Conservation (phyloP, 2,113 vertebrate species). For the Cranoglanis bouderius region DNA sequence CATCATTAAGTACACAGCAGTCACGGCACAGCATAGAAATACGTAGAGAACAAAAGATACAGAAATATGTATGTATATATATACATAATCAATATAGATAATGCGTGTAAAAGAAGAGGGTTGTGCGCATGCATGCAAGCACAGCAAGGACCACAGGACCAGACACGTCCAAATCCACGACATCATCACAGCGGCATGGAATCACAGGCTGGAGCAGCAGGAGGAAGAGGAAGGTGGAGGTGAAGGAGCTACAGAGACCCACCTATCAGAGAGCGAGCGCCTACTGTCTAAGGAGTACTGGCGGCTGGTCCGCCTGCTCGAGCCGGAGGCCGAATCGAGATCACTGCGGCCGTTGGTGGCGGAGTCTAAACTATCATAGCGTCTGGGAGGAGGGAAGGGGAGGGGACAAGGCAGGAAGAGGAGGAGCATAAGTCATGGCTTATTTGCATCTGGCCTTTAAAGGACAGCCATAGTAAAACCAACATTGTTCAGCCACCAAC, state of each 20-base stretch:
- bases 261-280: constrained; percentile 88
- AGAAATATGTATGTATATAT: constrained; percentile 51
- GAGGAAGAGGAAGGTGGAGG: constrained; percentile 57
- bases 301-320: constrained; percentile 85
- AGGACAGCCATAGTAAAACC: constrained; percentile 55
- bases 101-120: constrained; percentile 54
- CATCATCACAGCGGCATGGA: constrained; percentile 79
- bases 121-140: constrained; percentile 79
- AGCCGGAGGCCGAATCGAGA: constrained; percentile 88
- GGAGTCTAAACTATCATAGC: constrained; percentile 91
- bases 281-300: constrained; percentile 92
- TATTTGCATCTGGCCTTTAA: constrained; percentile 34
- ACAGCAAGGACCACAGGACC: constrained; percentile 78
- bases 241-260: constrained; percentile 78
- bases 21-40: constrained; percentile 24
- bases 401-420: constrained; percentile 54
- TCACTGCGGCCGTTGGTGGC: constrained; percentile 88
- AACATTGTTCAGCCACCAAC: constrained; percentile 47
- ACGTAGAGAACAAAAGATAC: constrained; percentile 34
- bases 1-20: constrained; percentile 35
- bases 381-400: constrained; percentile 73
- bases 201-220: constrained; percentile 74
- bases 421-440: constrained; percentile 55
- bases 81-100: constrained; percentile 50
- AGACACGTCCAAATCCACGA: constrained; percentile 75